phyloP scores from a whole-genome alignment of 2,797 vertebrate species.

The Pseudochirops cupreus region DNA sequence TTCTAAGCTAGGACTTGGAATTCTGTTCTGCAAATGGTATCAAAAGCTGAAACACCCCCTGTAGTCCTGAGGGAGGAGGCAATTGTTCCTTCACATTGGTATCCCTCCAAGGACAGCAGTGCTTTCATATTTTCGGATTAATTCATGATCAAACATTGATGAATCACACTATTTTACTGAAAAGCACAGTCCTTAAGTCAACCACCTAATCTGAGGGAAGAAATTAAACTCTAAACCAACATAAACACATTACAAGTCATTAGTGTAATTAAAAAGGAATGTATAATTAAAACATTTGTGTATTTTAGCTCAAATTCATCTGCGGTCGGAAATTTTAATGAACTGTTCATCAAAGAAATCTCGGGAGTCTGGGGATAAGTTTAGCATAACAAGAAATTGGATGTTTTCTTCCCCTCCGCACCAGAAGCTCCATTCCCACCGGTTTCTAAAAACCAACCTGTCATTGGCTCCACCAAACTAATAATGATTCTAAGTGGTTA shows the following conservation, averaged over 20 bases:
- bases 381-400: conserved; percentile 88
- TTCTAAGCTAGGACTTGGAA: conserved; percentile 1
- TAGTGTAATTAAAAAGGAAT: conserved; percentile 91
- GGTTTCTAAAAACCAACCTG: conserved; percentile 85
- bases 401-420: conserved; percentile 83
- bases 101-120: conserved; percentile 78
- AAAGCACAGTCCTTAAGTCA: conserved; percentile 89
- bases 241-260: conserved; percentile 91
- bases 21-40: neutral
- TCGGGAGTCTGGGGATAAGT: conserved; percentile 87
- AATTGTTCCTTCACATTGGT: conserved; percentile 66
- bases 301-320: conserved; percentile 90
- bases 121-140: conserved; percentile 85
- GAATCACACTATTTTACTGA: conserved; percentile 87
- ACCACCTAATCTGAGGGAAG: conserved; percentile 89
- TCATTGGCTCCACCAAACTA: conserved; percentile 88
- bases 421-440: conserved; percentile 83
- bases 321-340: conserved; percentile 88
- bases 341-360: conserved; percentile 90
- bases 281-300: conserved; percentile 92
- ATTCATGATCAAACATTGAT: conserved; percentile 89
- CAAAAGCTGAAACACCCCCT: conserved; percentile 49
- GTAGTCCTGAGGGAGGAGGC: conserved; percentile 52
- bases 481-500: conserved; percentile 91
- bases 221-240: conserved; percentile 91